Conservation (phyloP, 2,113 vertebrate species). For the Paralichthys olivaceus region DNA sequence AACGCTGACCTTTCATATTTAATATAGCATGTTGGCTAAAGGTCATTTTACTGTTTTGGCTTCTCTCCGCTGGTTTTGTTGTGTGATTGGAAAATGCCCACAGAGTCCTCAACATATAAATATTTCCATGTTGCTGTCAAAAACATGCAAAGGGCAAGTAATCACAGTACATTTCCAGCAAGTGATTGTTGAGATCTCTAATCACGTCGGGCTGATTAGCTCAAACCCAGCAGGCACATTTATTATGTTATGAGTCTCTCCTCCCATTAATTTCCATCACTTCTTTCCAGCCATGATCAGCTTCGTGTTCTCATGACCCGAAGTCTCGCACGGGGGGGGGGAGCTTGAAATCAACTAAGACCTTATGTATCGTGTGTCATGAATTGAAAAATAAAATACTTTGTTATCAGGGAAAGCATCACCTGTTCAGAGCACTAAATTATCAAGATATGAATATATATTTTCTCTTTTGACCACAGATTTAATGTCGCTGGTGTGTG, state of each 20-base stretch:
- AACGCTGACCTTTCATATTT: conserved; percentile 83
- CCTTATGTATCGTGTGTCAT: conserved; percentile 51
- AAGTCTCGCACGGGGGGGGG: background rate
- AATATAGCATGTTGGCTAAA: conserved; percentile 83
- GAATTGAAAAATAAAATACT: conserved; percentile 32
- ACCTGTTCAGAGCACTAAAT: conserved; percentile 50
- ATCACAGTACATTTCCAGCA: conserved; percentile 62
- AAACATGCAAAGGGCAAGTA: conserved; percentile 76
- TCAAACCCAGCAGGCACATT: conserved; percentile 26
- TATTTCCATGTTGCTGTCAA: conserved; percentile 75
- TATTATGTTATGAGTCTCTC: conserved; percentile 27
- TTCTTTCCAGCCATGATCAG: conserved; percentile 45
- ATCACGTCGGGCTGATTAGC: conserved; percentile 24
- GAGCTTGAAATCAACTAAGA: conserved; percentile 58
- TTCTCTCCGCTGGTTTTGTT: conserved; percentile 80
- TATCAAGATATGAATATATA: conserved; percentile 37
- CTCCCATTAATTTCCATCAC: conserved; percentile 65
- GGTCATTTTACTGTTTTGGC: conserved; percentile 82
- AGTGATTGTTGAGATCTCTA: conserved; percentile 41
- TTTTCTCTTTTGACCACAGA: conserved; percentile 23
- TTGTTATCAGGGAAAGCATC: conserved; percentile 35
- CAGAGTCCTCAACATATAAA: conserved; percentile 70
- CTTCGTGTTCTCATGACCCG: conserved; percentile 32
- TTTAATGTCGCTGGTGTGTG: conserved; percentile 44
- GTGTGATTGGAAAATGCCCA: conserved; percentile 74